phyloP scores from a whole-genome alignment of 2,888 invertebrate genomes.

The Homarus gammarus region DNA sequence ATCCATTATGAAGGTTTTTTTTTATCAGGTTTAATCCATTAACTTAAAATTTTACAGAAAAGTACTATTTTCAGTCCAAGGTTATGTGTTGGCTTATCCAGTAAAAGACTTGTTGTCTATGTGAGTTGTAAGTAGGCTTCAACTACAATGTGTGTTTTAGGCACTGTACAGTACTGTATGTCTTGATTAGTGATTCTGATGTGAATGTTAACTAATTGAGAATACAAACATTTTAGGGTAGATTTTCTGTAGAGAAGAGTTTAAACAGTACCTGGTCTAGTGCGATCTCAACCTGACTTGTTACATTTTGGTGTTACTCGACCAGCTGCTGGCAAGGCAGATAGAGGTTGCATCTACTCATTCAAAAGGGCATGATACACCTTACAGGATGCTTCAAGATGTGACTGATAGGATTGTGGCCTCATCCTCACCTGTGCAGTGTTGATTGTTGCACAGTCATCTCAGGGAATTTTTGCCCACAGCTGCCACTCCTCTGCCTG shows the following conservation, averaged over 20 bases:
- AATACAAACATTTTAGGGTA: not conserved
- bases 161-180: not conserved
- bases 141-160: not conserved
- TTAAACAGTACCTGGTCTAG: not conserved
- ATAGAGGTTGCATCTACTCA: not conserved
- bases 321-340: not conserved
- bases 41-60: not conserved
- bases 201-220: not conserved
- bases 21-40: not conserved
- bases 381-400: not conserved
- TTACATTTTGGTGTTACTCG: not conserved
- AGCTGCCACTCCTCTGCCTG: conserved; percentile 47
- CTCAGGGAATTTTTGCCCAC: conserved; percentile 60
- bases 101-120: not conserved
- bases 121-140: not conserved
- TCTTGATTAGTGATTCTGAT: not conserved
- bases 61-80: not conserved
- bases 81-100: not conserved
- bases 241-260: not conserved
- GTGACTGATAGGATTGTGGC: not conserved
- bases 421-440: conserved; percentile 21
- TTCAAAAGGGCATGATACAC: not conserved
- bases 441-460: conserved; percentile 37
- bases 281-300: not conserved
- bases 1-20: not conserved